These are phyloP conservation scores for Malacoctenus gilli DNA, from an alignment of 2,797 vertebrate genomes.

Conservation along the genomic window DNA sequence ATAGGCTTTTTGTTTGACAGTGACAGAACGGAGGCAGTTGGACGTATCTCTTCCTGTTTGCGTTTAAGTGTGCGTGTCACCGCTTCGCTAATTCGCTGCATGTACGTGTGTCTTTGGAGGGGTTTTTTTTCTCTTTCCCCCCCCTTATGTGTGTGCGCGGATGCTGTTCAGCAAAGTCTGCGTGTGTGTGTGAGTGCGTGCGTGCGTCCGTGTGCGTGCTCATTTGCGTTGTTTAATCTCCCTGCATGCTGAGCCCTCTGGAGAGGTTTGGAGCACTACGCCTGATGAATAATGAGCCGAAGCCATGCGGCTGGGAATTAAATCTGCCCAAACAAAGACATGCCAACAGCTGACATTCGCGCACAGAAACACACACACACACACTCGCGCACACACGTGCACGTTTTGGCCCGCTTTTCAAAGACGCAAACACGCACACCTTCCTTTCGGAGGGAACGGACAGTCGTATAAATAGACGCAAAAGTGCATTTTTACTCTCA, in stretches of 20 bases:
- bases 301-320: constrained; percentile 69
- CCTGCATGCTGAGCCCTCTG: constrained; percentile 66
- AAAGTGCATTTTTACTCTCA: constrained; percentile 26
- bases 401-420: constrained; percentile 48
- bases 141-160: too few species aligned
- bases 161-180: too few species aligned
- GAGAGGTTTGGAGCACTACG: constrained; percentile 66
- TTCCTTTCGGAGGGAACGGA: constrained; percentile 11
- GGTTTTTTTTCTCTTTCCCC: too few species aligned
- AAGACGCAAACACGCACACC: constrained; percentile 16
- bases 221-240: constrained; percentile 72
- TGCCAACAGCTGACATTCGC: constrained; percentile 51
- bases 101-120: constrained; percentile 5
- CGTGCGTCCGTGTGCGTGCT: constrained; percentile 33
- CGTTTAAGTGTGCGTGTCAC: constrained; percentile 14
- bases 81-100: constrained; percentile 31
- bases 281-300: constrained; percentile 76
- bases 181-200: constrained; percentile 19
- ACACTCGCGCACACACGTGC: neutral
- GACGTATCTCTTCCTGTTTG: constrained; percentile 51
- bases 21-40: constrained; percentile 65
- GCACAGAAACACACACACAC: neutral
- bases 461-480: constrained; percentile 27
- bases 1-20: constrained; percentile 42
- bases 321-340: constrained; percentile 75